Evolutionary conservation across 2,113 vertebrate species (phyloP).

Genomic region (Ia io): DNA sequence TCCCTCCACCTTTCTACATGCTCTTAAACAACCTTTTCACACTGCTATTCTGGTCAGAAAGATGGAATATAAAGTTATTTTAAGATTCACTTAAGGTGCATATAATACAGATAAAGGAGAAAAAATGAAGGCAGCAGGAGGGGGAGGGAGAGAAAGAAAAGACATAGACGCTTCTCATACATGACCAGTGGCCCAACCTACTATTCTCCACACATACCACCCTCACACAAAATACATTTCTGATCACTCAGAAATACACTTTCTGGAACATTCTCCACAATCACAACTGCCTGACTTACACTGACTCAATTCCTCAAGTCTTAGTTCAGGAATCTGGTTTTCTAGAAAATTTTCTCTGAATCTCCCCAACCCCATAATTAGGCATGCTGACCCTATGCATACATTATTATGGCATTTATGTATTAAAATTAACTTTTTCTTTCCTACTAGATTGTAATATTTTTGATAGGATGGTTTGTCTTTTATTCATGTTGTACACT

Average conservation of each 20-base stretch:
- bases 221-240: not conserved
- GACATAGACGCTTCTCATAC: not conserved
- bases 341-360: not conserved
- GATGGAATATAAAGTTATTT: not conserved
- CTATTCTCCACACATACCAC: not conserved
- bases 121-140: not conserved
- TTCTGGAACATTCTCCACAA: not conserved
- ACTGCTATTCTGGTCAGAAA: not conserved
- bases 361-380: not conserved
- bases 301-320: not conserved
- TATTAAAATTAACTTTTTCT: not conserved
- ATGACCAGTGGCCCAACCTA: not conserved
- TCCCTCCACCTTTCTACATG: not conserved
- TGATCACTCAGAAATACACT: not conserved
- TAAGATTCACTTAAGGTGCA: not conserved
- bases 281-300: fast-evolving
- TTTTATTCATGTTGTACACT: not conserved
- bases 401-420: not conserved
- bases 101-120: not conserved
- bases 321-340: not conserved
- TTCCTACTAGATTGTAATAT: not conserved
- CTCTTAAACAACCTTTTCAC: not conserved
- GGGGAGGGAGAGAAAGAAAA: not conserved
- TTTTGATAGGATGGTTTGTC: not conserved
- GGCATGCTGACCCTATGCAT: not conserved